Percentiles rank a stretch among this genome's conserved stretches.
Evolutionary conservation across 2,113 vertebrate genomes (phyloP).

Genomic region (Hoplias malabaricus): DNA sequence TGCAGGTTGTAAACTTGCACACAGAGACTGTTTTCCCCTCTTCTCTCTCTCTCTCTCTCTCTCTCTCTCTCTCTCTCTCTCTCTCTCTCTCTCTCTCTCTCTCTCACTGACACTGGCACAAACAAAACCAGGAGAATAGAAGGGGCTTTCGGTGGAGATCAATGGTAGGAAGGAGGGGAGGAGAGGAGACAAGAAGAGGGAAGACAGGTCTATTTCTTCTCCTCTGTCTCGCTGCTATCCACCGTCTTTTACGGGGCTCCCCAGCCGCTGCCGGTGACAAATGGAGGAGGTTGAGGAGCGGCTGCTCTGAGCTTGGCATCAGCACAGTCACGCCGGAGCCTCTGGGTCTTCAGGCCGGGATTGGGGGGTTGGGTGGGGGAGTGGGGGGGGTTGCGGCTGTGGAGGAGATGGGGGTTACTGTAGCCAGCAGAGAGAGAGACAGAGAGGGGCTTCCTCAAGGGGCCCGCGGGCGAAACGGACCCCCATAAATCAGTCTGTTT

Average conservation of each 20-base stretch:
- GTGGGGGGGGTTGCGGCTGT: too few species aligned
- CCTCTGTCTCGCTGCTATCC: conserved; percentile 47
- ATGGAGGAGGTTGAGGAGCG: conserved; percentile 81
- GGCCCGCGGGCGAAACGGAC: conserved; percentile 80
- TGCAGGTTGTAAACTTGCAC: neutral
- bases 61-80: conserved; percentile 29
- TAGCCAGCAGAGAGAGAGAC: conserved; percentile 76
- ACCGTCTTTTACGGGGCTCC: conserved; percentile 75
- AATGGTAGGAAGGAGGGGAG: conserved; percentile 66
- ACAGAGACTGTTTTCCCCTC: conserved; percentile 2
- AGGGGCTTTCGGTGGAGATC: conserved; percentile 63
- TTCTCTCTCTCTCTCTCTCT: conserved; percentile 27
- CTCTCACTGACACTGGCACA: conserved; percentile 49
- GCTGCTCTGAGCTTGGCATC: conserved; percentile 84
- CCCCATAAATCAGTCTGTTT: conserved; percentile 87
- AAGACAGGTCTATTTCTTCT: conserved; percentile 63
- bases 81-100: conserved; percentile 28
- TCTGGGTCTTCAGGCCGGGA: conserved; percentile 76
- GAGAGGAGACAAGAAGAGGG: conserved; percentile 36
- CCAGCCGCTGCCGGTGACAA: conserved; percentile 82
- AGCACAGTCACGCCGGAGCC: conserved; percentile 71
- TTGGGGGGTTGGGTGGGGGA: neutral
- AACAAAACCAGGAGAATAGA: conserved; percentile 67
- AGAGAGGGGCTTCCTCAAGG: conserved; percentile 76
- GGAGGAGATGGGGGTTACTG: conserved; percentile 75